Evolutionary conservation across 30 jellyfish, hydroid and myxozoan genomes (phyloP).

Genomic region (Hydra vulgaris): DNA sequence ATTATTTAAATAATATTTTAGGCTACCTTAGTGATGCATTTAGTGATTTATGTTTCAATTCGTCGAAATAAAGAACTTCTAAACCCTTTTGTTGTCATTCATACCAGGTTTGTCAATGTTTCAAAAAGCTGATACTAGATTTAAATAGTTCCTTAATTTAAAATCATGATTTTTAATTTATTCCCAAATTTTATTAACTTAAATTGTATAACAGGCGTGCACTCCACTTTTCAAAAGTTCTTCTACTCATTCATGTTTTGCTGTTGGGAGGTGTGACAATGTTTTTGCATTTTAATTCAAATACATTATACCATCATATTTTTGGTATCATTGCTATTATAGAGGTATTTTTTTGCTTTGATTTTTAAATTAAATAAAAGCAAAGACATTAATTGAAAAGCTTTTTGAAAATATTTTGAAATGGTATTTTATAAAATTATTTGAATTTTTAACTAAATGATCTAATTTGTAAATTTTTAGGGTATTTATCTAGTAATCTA

Average conservation of each 20-base stretch:
- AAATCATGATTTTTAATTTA: too few relatives aligned
- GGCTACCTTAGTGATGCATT: not conserved
- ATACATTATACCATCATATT: conserved; percentile 40
- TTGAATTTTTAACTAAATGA: too few relatives aligned
- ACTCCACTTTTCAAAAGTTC: conserved; percentile 52
- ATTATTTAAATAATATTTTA: too few relatives aligned
- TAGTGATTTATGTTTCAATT: not conserved
- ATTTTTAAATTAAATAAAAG: too few relatives aligned
- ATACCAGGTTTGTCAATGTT: not conserved
- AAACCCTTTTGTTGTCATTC: not conserved
- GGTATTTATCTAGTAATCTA: conserved; percentile 63
- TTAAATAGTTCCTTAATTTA: too few relatives aligned
- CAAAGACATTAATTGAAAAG: too few relatives aligned
- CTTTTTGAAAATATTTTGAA: too few relatives aligned
- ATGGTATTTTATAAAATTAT: too few relatives aligned
- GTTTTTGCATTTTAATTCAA: conserved; percentile 45
- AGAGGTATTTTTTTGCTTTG: conserved; percentile 47
- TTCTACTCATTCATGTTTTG: conserved; percentile 59
- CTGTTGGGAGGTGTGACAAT: conserved; percentile 57
- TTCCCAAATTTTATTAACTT: not conserved
- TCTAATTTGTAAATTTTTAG: conserved; percentile 10
- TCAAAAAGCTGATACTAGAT: too few relatives aligned
- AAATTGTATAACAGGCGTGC: conserved; percentile 37
- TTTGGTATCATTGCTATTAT: conserved; percentile 49
- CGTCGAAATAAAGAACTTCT: not conserved